Percentiles rank a stretch among this genome's conserved stretches.
These are phyloP conservation scores for Parochlus steinenii DNA, from an alignment of 2,888 invertebrate species.

Conservation along the genomic window DNA sequence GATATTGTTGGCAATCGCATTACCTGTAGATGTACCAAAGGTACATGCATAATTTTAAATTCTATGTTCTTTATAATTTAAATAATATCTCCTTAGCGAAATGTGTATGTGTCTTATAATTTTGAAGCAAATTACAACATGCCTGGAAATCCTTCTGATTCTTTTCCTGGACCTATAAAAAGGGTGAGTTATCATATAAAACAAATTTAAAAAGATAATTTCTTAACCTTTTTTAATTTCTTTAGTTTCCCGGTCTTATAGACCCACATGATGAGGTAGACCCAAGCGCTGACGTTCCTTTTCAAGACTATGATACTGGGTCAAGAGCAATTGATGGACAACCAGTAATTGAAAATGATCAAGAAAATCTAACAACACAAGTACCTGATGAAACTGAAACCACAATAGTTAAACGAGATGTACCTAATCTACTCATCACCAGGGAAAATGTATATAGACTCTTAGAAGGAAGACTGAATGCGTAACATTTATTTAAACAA, in stretches of 20 bases:
- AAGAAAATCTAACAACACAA: background rate
- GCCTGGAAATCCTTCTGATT: background rate
- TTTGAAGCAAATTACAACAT: conserved; percentile 41
- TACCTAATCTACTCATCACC: too few species aligned
- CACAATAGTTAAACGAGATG: too few species aligned
- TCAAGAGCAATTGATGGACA: conserved; percentile 5
- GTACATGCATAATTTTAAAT: conserved; percentile 32
- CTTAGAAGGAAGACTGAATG: conserved; percentile 5
- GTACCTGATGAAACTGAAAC: background rate
- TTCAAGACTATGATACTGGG: background rate
- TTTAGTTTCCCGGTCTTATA: too few species aligned
- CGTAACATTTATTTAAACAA: conserved; percentile 1
- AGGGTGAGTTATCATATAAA: too few species aligned
- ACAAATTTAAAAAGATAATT: too few species aligned
- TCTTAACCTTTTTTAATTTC: too few species aligned
- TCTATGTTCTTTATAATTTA: conserved; percentile 47
- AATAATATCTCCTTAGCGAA: conserved; percentile 39
- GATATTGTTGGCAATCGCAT: conserved; percentile 46
- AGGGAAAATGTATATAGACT: conserved; percentile 1
- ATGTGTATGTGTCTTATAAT: conserved; percentile 47
- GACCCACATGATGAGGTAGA: conserved; percentile 2
- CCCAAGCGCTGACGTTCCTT: background rate
- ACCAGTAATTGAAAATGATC: background rate
- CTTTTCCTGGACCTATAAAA: conserved; percentile 8
- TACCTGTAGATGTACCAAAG: conserved; percentile 42